Base-by-base conservation (phyloP, 2,888 invertebrate genomes). In the Brenthis daphne region DNA sequence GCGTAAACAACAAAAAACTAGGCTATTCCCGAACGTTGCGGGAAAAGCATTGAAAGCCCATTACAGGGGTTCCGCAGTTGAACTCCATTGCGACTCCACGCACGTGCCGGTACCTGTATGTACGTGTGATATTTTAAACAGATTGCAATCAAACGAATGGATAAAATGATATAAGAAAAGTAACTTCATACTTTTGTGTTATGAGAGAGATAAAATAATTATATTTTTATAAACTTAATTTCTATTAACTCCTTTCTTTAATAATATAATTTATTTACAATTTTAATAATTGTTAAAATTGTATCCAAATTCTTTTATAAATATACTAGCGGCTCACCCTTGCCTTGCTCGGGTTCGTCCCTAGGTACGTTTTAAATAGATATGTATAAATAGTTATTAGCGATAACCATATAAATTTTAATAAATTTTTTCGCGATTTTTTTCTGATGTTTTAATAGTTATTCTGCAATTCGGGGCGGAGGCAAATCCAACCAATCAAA, bases 31-130 rank as follows among this genome's bases (percentile, higher is more conserved):
- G 56, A 61, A 61, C 33, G 61, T 14, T 53, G 60, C 58, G 61
- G 55, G 53, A 60, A 70, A 66, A 67, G 69, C 63, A 70, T 67
- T 50, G 69, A 63, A 66, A 70, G 64, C 47, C 69, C 66, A 67
- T 70, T 64, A 70, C 66, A 58, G 56, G 47, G 63, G 63, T 58
- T 63, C 54, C 57, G 65, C 66, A 48, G 48, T 53, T 47, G 65
- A 58, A 60, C 20, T 24, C 24, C 29, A 64, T 64, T 54, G 57
- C 13, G n/a, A 70, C 37, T 66, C 66, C 24, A 12, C 63, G 33
- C 63, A 64, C 69, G 66, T 66, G 33, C 57, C 12, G 14, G 29
- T 57, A 53, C 54, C 58, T 66, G 24, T 33, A 54, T 54, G 33
- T 66, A 63, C 57, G 63, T 69, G 65, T 29, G 57, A 70, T 66